Conservation (phyloP, 2,113 vertebrate species). For the Oncorhynchus mykiss region DNA sequence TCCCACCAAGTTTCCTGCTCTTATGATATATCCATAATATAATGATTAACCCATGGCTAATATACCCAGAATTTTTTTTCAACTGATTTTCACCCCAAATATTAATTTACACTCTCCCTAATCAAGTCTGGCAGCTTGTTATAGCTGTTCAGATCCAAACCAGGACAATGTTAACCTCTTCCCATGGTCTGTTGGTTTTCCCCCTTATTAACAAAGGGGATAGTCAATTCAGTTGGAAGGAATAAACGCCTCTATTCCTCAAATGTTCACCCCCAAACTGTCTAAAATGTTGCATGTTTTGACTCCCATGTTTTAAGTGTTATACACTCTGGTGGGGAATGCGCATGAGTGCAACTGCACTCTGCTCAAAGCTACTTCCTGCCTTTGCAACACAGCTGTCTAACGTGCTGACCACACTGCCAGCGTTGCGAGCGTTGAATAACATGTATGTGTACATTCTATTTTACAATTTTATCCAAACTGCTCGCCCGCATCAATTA, state of each 20-base stretch:
- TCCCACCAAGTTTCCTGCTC: neutral
- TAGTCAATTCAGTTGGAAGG: constrained; percentile 78
- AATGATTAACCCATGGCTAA: too few relatives aligned
- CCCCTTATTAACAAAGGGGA: constrained; percentile 57
- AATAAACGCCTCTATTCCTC: constrained; percentile 38
- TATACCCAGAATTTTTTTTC: too few relatives aligned
- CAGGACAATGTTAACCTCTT: constrained; percentile 83
- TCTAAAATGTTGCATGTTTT: neutral
- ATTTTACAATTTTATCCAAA: too few relatives aligned
- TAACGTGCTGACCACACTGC: too few relatives aligned
- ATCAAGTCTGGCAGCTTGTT: constrained; percentile 83
- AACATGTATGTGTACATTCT: too few relatives aligned
- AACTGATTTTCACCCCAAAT: too few relatives aligned
- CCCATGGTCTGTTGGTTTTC: constrained; percentile 83
- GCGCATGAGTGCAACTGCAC: neutral
- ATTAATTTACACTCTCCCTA: constrained; percentile 53
- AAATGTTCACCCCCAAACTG: neutral
- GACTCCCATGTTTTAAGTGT: neutral
- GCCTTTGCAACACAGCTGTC: neutral
- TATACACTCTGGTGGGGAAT: too few relatives aligned
- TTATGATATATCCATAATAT: neutral
- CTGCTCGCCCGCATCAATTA: too few relatives aligned
- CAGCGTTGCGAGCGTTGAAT: too few relatives aligned
- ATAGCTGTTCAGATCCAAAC: constrained; percentile 87
- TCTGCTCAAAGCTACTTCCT: too few relatives aligned